Base-by-base conservation (phyloP, 2,113 vertebrate species). In the Ophthalmolycus amberensis region DNA sequence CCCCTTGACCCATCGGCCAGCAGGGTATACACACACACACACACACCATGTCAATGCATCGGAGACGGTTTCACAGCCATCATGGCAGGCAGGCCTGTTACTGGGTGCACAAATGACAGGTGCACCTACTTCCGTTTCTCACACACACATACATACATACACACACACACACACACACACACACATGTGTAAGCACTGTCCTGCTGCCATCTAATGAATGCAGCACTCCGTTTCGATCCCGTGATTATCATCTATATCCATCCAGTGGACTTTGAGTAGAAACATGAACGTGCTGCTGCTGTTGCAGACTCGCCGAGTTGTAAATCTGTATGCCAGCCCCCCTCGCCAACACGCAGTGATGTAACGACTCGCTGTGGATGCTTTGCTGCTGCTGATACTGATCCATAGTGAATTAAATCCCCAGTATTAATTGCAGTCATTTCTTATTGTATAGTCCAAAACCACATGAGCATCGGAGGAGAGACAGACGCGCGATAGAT, bases 41-140 rank as follows among this genome's bases (percentile, higher is more conserved):
- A 34, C 80, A 70, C 42, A 27, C 25, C 72, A 32, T 40, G 46
- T 6, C 25, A 0, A 56, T 27, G 60, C 66, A 2, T 60, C 34
- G 14, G 10, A 27, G 68, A 5, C 20, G 71, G 44, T 40, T 71
- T 46, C 54, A 65, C 75, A 52, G 73, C 67, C 32, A 22, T 27
- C 59, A 71, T 44, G 66, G 9, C 69, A 52, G 44, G 37, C 73
- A 52, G 92, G 88, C 87, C 84, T 67, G 70, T 38, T 27, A 52
- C 72, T 66, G 84, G 52, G 69, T 75, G 80, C 77, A 38, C 74
- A 14, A 4, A 86, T 74, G 85, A 77, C 90, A 38, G 62, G 76
- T 90, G 83, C 87, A 84, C 78, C 83, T 27, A 86, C 91, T 92
- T 91, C 88, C 91, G 83, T 80, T 46, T 83, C 60, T 4, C 15